Conservation (phyloP, 2,888 invertebrate genomes). For the Globia sparganii region DNA sequence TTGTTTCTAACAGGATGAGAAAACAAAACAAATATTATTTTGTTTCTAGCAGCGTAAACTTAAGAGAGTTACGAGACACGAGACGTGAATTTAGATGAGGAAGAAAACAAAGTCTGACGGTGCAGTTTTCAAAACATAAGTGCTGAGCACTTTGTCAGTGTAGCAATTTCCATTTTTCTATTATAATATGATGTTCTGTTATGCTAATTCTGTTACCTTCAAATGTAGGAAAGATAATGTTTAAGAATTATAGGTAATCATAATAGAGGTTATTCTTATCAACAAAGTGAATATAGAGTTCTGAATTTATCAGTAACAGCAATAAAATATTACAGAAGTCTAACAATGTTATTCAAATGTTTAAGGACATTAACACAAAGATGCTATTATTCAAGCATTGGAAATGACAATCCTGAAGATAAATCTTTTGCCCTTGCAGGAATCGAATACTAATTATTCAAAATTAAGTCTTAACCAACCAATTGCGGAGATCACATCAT, state of each 20-base stretch:
- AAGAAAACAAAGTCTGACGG: not conserved
- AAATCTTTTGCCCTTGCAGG: conserved; percentile 26
- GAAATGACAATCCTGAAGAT: conserved; percentile 21
- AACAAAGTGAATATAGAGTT: not conserved
- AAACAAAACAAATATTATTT: conserved; percentile 6
- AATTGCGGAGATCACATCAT: conserved; percentile 46
- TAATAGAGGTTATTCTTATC: not conserved
- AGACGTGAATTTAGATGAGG: conserved; percentile 12
- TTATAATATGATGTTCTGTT: too few species aligned
- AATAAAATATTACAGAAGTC: not conserved
- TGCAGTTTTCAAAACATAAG: not conserved
- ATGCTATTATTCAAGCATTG: conserved; percentile 24
- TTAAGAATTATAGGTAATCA: not conserved
- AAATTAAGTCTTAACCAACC: conserved; percentile 40
- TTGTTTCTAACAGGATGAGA: conserved; percentile 16
- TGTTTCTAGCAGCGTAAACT: conserved; percentile 12
- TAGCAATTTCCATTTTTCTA: not conserved
- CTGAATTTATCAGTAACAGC: not conserved
- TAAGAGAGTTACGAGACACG: conserved; percentile 19
- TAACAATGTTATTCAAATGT: conserved; percentile 5
- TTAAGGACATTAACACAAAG: conserved; percentile 8
- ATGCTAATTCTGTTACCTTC: not conserved
- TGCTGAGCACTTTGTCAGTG: too few species aligned
- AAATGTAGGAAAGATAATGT: not conserved
- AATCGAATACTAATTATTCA: conserved; percentile 27